A percentile compares a stretch with the other conserved stretches of the same genome.
These are phyloP conservation scores for Eurytoma adleriae DNA, from an alignment of 2,888 invertebrate species.

Conservation along the genomic window DNA sequence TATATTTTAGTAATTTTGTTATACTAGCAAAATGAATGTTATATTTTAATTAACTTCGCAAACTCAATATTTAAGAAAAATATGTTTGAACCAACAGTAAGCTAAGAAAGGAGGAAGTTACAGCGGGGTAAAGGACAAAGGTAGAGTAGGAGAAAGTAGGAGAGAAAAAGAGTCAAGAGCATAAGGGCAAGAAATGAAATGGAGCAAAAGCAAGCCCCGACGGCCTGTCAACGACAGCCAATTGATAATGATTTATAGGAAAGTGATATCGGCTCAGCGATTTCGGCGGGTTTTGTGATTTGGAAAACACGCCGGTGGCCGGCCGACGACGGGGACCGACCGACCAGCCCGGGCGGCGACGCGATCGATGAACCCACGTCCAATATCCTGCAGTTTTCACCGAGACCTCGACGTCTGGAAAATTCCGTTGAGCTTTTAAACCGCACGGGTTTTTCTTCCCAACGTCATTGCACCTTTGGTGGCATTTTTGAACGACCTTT, in stretches of 20 bases:
- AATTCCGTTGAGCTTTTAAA: not conserved
- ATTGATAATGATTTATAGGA: constrained; percentile 70
- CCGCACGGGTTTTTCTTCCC: no score
- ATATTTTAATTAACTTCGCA: no score
- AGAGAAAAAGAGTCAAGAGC: not conserved
- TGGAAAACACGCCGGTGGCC: constrained; percentile 61
- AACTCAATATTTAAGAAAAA: no score
- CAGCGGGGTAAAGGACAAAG: not conserved
- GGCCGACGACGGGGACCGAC: not conserved
- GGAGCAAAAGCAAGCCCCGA: constrained; percentile 36
- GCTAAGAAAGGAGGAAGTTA: not conserved
- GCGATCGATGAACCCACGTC: constrained; percentile 47
- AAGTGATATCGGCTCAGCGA: constrained; percentile 60
- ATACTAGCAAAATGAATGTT: no score
- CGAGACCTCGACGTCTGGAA: not conserved
- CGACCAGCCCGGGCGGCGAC: constrained; percentile 11
- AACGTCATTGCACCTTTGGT: no score
- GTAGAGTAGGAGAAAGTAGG: not conserved
- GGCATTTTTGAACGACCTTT: no score
- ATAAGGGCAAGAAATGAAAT: constrained; percentile 43
- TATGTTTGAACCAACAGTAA: no score
- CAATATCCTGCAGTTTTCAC: constrained; percentile 36
- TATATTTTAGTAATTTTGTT: no score
- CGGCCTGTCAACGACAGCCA: constrained; percentile 55
- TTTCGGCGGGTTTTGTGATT: constrained; percentile 62